These are phyloP conservation scores for Isoperla grammatica DNA, from an alignment of 2,888 invertebrate species.

Conservation along the genomic window DNA sequence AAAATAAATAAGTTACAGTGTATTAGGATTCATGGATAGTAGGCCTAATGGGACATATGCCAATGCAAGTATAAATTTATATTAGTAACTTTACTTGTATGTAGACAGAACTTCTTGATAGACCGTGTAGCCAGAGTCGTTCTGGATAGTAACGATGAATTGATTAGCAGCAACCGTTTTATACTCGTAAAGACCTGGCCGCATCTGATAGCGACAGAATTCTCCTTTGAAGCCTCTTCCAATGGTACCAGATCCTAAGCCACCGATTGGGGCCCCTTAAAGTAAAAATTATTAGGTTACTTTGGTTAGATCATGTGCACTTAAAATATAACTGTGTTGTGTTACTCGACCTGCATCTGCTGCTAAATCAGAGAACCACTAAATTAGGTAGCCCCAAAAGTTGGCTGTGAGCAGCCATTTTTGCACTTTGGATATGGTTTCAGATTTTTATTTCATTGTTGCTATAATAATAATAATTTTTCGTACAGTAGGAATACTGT, in stretches of 20 bases:
- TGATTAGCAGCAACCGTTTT: constrained; percentile 77
- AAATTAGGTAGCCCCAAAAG: too few species aligned
- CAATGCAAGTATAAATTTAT: too few species aligned
- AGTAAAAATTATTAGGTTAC: constrained; percentile 19
- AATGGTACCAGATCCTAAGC: constrained; percentile 76
- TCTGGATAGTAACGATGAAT: constrained; percentile 82
- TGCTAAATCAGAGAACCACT: too few species aligned
- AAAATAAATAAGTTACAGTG: too few species aligned
- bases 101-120: constrained; percentile 76
- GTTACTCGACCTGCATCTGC: too few species aligned
- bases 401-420: too few species aligned
- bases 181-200: constrained; percentile 85
- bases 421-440: too few species aligned
- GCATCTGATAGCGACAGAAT: constrained; percentile 86
- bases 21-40: too few species aligned
- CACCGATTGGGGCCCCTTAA: constrained; percentile 76
- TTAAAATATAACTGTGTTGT: too few species aligned
- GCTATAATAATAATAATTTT: too few species aligned
- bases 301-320: not conserved
- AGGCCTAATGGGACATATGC: too few species aligned
- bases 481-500: not conserved
- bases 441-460: too few species aligned
- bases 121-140: constrained; percentile 59
- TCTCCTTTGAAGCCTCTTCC: constrained; percentile 89
- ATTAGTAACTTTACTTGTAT: constrained; percentile 39